These are phyloP conservation scores for Magallana ariakensis DNA, from an alignment of 1,140 invertebrate genomes.

Conservation along the genomic window DNA sequence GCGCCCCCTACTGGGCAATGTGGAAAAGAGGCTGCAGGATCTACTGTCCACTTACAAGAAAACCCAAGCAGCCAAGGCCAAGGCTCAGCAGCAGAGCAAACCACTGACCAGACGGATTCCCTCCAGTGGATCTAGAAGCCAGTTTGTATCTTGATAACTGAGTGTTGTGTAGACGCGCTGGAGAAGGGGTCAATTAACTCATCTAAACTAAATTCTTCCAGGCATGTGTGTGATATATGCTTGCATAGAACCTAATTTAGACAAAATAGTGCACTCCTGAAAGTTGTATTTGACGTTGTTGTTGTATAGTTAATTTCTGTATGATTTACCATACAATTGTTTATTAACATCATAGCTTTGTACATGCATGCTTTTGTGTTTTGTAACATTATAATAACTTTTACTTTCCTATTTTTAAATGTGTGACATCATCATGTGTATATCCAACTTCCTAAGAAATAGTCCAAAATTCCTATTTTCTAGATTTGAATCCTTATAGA, in stretches of 20 bases:
- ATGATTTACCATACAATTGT: too few relatives aligned
- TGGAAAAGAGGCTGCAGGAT: constrained; percentile 74
- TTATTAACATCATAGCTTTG: background rate
- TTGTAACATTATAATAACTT: too few relatives aligned
- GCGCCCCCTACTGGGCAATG: constrained; percentile 89
- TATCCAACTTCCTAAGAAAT: too few relatives aligned
- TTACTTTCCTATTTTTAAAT: too few relatives aligned
- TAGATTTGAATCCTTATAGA: too few relatives aligned
- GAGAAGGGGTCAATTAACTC: too few relatives aligned
- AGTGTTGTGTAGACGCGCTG: background rate
- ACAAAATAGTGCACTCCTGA: too few relatives aligned
- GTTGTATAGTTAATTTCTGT: too few relatives aligned
- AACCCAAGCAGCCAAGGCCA: background rate
- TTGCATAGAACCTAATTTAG: background rate
- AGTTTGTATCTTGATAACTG: constrained; percentile 30
- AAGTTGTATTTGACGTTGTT: too few relatives aligned
- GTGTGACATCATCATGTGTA: too few relatives aligned
- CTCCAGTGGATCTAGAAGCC: constrained; percentile 2
- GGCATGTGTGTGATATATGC: background rate
- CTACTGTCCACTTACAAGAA: constrained; percentile 48
- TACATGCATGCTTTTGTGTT: background rate
- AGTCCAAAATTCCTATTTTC: too few relatives aligned
- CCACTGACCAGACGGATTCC: background rate
- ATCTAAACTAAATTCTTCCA: too few relatives aligned
- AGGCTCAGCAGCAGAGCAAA: background rate